Percentiles rank a stretch among this genome's conserved stretches.
phyloP scores from a whole-genome alignment of 2,797 vertebrate species.

The Halcyon leucocephala region DNA sequence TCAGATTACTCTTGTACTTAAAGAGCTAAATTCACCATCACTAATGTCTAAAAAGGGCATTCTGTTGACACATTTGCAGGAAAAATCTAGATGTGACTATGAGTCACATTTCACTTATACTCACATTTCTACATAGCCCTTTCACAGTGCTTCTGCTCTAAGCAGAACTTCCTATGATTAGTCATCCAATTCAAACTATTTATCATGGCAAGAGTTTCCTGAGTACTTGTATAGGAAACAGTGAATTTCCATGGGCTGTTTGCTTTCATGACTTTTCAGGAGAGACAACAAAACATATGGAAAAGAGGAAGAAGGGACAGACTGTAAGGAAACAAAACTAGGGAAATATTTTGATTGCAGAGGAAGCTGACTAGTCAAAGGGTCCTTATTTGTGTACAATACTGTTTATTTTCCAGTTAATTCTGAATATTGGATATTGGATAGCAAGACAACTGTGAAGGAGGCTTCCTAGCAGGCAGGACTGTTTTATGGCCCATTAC shows the following conservation, averaged over 20 bases:
- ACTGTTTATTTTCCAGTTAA: constrained; percentile 20
- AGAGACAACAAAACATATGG: neutral
- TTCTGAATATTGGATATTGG: neutral
- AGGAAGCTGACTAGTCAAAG: neutral
- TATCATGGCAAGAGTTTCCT: neutral
- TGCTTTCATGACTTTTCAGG: neutral
- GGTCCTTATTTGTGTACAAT: neutral
- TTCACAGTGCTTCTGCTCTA: neutral
- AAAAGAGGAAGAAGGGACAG: neutral
- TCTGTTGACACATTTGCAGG: neutral
- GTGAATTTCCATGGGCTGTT: neutral
- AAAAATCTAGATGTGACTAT: constrained; percentile 22
- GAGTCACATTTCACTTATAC: constrained; percentile 12
- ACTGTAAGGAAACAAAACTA: neutral
- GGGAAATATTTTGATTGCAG: constrained; percentile 10
- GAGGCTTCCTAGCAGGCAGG: neutral
- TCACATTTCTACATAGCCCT: neutral
- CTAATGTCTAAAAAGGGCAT: neutral
- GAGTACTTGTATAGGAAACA: neutral
- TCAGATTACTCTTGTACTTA: neutral
- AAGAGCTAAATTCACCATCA: neutral
- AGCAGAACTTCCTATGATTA: constrained; percentile 22
- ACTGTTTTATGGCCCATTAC: neutral
- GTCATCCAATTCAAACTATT: constrained; percentile 20
- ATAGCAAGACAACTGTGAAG: neutral